Conservation (phyloP, 23 tunicate species). For the Pegea sp. region DNA sequence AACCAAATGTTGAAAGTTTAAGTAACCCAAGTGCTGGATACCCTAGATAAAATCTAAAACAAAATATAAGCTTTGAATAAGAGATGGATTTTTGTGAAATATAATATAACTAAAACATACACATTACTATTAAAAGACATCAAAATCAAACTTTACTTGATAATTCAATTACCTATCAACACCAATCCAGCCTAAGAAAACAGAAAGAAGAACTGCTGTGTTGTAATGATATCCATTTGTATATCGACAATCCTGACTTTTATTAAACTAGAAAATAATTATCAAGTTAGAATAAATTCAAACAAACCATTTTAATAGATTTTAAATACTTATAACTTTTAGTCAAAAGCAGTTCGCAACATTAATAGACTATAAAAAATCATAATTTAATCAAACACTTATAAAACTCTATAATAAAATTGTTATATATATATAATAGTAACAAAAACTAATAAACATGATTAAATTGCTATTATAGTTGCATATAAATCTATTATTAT, state of each 20-base stretch:
- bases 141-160: neutral
- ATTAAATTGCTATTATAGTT: no score
- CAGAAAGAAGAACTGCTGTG: conserved; percentile 49
- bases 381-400: no score
- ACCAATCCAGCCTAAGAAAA: conserved; percentile 88
- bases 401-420: no score
- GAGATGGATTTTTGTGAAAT: neutral
- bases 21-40: conserved; percentile 79
- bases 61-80: neutral
- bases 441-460: no score
- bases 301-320: no score
- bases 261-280: conserved; percentile 10
- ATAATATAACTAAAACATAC: neutral
- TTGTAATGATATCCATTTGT: conserved; percentile 70
- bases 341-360: no score
- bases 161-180: conserved; percentile 31
- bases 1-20: conserved; percentile 68
- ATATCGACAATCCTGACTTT: conserved; percentile 35
- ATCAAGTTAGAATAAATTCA: no score
- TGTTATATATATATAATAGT: no score
- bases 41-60: conserved; percentile 56
- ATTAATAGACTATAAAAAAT: no score
- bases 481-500: no score
- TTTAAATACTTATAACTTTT: no score
- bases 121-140: neutral